Evolutionary conservation across 2,797 vertebrate species (phyloP).

Genomic region (Caiman crocodilus): DNA sequence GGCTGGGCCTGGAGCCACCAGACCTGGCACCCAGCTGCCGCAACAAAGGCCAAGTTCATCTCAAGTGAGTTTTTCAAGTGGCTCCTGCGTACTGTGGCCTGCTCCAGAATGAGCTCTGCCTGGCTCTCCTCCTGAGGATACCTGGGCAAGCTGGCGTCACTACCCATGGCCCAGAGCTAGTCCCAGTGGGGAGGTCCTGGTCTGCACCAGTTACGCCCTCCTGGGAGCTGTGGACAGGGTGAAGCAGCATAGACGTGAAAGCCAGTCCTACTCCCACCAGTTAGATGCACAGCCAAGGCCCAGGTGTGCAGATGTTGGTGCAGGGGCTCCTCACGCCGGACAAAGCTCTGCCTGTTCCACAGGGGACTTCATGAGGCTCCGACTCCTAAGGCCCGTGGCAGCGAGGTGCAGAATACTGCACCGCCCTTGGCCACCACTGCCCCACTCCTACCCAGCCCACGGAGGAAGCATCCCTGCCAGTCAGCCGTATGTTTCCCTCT

Average conservation of each 20-base stretch:
- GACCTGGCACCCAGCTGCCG: neutral
- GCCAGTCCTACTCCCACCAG: neutral
- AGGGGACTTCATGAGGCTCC: neutral
- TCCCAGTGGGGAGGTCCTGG: no score
- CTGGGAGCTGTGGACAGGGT: neutral
- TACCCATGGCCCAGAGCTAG: no score
- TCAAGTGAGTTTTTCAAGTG: neutral
- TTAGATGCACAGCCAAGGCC: no score
- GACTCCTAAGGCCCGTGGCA: neutral
- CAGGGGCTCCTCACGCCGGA: neutral
- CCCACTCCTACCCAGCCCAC: no score
- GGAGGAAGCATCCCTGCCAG: no score
- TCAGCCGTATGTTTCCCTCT: neutral
- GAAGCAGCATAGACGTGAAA: neutral
- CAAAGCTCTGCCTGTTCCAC: no score
- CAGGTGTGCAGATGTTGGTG: neutral
- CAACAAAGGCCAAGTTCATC: neutral
- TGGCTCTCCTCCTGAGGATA: neutral
- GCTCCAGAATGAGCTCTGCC: no score
- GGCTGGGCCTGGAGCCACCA: neutral
- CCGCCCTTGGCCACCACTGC: no score
- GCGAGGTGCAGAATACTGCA: neutral
- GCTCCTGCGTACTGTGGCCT: neutral
- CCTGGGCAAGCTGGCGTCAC: neutral
- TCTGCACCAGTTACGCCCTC: neutral